These are phyloP conservation scores for Drosophila gunungcola DNA, from an alignment of 1,140 invertebrate species.

Conservation along the genomic window DNA sequence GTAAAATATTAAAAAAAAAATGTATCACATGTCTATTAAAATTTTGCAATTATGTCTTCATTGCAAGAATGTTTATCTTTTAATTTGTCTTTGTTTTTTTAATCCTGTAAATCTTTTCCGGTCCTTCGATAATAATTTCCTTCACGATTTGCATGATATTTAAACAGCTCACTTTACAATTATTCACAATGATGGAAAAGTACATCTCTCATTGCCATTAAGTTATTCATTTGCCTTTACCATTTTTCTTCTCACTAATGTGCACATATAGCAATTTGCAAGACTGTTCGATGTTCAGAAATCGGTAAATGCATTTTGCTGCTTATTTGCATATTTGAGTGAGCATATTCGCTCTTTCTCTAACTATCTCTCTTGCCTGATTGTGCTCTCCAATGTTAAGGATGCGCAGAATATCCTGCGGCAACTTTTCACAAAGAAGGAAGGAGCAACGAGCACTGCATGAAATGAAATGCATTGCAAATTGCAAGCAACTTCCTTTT, in stretches of 20 bases:
- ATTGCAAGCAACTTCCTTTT: constrained; percentile 48
- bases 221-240: neutral
- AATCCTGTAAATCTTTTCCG: neutral
- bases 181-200: neutral
- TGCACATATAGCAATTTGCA: constrained; percentile 20
- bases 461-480: constrained; percentile 66
- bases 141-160: neutral
- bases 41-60: too few species aligned
- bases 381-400: constrained; percentile 56
- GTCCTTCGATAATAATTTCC: neutral
- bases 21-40: too few species aligned
- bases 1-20: too few species aligned
- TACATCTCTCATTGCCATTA: neutral
- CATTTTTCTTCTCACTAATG: neutral
- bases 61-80: neutral
- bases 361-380: constrained; percentile 13
- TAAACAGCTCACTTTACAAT: neutral
- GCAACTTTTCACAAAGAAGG: constrained; percentile 31
- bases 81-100: neutral
- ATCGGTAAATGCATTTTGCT: constrained; percentile 55
- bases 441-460: constrained; percentile 22
- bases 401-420: constrained; percentile 80
- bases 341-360: constrained; percentile 34
- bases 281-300: constrained; percentile 32
- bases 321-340: constrained; percentile 75